Evolutionary conservation across 2,888 invertebrate species (phyloP), one percentile per base, ranked within the genome.

Genomic region (Drosophila neonasuta): DNA sequence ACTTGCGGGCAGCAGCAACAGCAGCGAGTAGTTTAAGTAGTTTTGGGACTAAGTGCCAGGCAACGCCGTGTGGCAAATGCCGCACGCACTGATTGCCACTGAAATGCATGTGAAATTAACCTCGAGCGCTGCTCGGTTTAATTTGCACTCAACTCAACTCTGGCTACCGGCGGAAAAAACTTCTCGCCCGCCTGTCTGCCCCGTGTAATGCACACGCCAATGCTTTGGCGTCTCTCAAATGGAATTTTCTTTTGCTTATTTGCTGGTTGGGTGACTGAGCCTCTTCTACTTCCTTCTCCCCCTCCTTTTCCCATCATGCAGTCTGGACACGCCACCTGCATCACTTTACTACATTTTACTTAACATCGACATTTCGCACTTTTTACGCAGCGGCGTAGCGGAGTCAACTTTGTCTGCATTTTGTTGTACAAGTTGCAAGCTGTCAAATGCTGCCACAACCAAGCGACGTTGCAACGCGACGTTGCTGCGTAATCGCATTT

Each of bases 91-190:
- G 87, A 83, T 83, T 85, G 85, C 82, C 64, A 85, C 71, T 72
- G 82, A 85, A 86, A 81, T 87, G 83, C 83, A 83, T 87, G 87
- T 83, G 83, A 83, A 83, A 87, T 83, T 87, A 83, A 85, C 80
- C 87, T 68, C 77, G 77, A 77, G 83, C 77, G 68, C 77, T 85
- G 83, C 71, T 79, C 82, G 79, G 61, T 86, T 86, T 86, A 82
- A 82, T 82, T 82, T 86, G 81, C 81, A 86, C 87, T 80, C 78
- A 75, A 72, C 76, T 39, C 39, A 11, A 36, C 36, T 36, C 62
- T 68, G 67, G 65, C 55, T 30, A 39, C 24, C 36, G 66, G 42
- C 56, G 69, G 55, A 69, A 74, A 74, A 71, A 71, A 56, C 42
- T 76, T 59, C 36, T n/a, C 36, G 4, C 42, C 42, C 13, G 39